These are phyloP conservation scores for Oryzias javanicus DNA, from an alignment of 2,113 vertebrate species.

Conservation along the genomic window DNA sequence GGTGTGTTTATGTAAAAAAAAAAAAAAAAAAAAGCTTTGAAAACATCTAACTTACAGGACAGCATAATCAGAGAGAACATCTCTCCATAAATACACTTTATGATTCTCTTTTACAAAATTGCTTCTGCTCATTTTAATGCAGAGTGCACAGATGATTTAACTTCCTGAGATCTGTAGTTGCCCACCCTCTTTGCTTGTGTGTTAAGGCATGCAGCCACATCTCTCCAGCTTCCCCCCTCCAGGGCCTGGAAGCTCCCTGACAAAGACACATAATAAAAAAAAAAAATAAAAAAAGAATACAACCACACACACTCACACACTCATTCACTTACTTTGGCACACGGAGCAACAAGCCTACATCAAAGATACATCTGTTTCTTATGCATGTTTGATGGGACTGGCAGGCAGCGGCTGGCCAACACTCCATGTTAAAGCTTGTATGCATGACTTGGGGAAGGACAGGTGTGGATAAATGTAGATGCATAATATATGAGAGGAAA, in stretches of 20 bases:
- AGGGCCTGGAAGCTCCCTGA: slow-evolving; percentile 40
- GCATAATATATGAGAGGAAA: slow-evolving; percentile 1
- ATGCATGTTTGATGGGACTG: slow-evolving; percentile 67
- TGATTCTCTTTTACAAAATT: background rate
- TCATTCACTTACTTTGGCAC: slow-evolving; percentile 22
- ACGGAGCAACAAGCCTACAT: slow-evolving; percentile 48
- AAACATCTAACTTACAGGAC: background rate
- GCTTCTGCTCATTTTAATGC: slow-evolving; percentile 4
- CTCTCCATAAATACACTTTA: background rate
- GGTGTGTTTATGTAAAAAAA: background rate
- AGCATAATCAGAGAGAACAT: background rate
- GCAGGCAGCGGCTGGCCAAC: slow-evolving; percentile 49
- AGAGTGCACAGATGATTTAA: slow-evolving; percentile 17
- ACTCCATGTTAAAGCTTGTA: slow-evolving; percentile 39
- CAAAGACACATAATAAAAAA: slow-evolving; percentile 32
- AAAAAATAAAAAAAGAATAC: slow-evolving; percentile 17
- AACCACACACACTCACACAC: slow-evolving; percentile 19
- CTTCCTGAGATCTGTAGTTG: slow-evolving; percentile 20
- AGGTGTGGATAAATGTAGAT: slow-evolving; percentile 5
- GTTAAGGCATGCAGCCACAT: slow-evolving; percentile 54
- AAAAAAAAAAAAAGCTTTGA: background rate
- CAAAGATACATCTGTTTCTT: slow-evolving; percentile 71
- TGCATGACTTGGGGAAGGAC: slow-evolving; percentile 38
- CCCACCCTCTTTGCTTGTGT: slow-evolving; percentile 30
- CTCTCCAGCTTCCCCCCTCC: slow-evolving; percentile 34